These are phyloP conservation scores for Actias luna DNA, from an alignment of 2,888 invertebrate species.

Conservation along the genomic window DNA sequence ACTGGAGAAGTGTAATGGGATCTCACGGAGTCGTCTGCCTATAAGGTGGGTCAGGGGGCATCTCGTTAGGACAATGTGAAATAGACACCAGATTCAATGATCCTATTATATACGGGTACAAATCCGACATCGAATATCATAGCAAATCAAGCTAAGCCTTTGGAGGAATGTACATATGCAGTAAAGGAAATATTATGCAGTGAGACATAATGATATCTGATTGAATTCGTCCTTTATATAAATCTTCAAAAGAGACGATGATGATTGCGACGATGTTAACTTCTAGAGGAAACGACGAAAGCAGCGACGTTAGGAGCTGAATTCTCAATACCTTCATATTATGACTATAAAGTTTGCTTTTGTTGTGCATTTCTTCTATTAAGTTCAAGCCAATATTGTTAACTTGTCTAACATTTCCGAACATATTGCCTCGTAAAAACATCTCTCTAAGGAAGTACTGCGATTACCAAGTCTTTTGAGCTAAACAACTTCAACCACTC, in stretches of 20 bases:
- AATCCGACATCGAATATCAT: neutral
- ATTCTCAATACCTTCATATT: neutral
- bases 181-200: neutral
- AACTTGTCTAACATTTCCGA: neutral
- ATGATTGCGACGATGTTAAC: neutral
- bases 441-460: conserved; percentile 1
- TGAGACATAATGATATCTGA: neutral
- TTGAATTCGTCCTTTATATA: neutral
- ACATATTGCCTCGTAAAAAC: conserved; percentile 6
- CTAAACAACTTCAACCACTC: conserved; percentile 20
- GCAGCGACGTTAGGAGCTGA: neutral
- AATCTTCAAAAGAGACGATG: neutral
- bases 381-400: conserved; percentile 5
- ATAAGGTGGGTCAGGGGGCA: conserved; percentile 57
- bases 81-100: neutral
- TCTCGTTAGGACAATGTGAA: conserved; percentile 24
- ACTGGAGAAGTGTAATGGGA: conserved; percentile 67
- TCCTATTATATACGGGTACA: neutral
- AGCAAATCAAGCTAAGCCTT: neutral
- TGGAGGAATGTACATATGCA: neutral
- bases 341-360: neutral
- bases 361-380: conserved; percentile 3
- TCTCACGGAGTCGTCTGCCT: conserved; percentile 51
- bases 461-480: conserved; percentile 1
- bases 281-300: neutral